Base-by-base conservation (phyloP, 1,140 invertebrate species). In the Plectus sambesii region DNA sequence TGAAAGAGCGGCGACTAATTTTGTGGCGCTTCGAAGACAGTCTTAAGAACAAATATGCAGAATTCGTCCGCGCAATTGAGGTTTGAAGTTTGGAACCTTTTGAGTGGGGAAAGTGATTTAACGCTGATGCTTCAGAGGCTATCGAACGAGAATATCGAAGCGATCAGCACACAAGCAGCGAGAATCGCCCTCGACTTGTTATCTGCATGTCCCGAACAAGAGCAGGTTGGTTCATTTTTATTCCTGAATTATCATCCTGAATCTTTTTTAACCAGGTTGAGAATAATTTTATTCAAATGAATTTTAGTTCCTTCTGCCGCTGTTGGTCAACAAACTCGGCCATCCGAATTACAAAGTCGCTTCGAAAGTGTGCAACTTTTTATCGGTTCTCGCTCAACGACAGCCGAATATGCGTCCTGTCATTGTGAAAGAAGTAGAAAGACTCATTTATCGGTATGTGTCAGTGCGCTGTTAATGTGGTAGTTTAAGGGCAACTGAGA, bases 271-370 rank as follows among this genome's bases (percentile, higher is more conserved):
- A n/a, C 37, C 25, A 37, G 24, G 17, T 62, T 12, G 4, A 38
- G n/a, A 17, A 27, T 25, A 43, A 37, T 37, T 17, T 51, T 55
- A 19, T 29, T 17, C 15, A 9, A 17, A 12, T 9, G 8, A 2
- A 15, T 39, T 58, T 23, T 74, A 87, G 76, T 78, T 82, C 64
- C 68, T 96, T 22, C 68, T 98, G 2, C 75, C 77, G 0, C 77
- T 81, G 60, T 70, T 97, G 22, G 81, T 94, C 0, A 97, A 97
- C 64, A 97, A 97, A 74, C 74, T 98, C 12, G 92, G 92, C 33
- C 90, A 98, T 74, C 88, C 90, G 1, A 77, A 78, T 1, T 77
- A 82, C 49, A 84, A 85, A 70, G 79, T 94, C 1, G 85, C 84
- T 0, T 83, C 87, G 0, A 86, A 87, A 72, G 80, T 82, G 0